Conservation (phyloP, 2,797 vertebrate genomes). For the Todus mexicanus region DNA sequence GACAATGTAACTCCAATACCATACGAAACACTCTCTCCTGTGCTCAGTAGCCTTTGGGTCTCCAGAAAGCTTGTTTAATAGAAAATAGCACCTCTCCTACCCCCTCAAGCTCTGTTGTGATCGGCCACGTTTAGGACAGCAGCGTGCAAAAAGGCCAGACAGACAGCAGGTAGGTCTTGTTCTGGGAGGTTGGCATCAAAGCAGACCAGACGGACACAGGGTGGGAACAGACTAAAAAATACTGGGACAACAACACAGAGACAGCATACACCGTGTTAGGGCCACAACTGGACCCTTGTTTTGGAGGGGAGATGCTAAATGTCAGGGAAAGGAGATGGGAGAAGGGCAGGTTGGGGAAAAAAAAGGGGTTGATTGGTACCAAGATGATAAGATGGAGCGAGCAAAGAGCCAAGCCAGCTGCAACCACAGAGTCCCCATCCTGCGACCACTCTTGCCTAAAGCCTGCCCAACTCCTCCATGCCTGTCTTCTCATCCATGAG, state of each 20-base stretch:
- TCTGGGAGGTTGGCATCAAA: slow-evolving; percentile 49
- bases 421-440: not conserved
- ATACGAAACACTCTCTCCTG: not conserved
- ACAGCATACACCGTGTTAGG: slow-evolving; percentile 41
- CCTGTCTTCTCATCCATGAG: not conserved
- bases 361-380: not conserved
- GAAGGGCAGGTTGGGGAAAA: not conserved
- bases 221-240: slow-evolving; percentile 61
- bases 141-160: slow-evolving; percentile 52
- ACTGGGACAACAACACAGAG: slow-evolving; percentile 65
- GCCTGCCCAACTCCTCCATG: not conserved
- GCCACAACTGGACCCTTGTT: not conserved
- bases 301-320: not conserved
- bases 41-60: not conserved
- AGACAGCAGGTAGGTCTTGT: slow-evolving; percentile 58
- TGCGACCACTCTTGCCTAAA: not conserved
- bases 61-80: slow-evolving; percentile 20
- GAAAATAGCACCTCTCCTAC: slow-evolving; percentile 58
- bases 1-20: not conserved
- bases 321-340: not conserved
- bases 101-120: slow-evolving; percentile 45
- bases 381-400: not conserved
- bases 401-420: slow-evolving; percentile 35
- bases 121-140: slow-evolving; percentile 46
- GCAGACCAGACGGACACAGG: slow-evolving; percentile 44